Conservation (phyloP, 2,797 vertebrate species). For the Oceanodroma leucorhoa region DNA sequence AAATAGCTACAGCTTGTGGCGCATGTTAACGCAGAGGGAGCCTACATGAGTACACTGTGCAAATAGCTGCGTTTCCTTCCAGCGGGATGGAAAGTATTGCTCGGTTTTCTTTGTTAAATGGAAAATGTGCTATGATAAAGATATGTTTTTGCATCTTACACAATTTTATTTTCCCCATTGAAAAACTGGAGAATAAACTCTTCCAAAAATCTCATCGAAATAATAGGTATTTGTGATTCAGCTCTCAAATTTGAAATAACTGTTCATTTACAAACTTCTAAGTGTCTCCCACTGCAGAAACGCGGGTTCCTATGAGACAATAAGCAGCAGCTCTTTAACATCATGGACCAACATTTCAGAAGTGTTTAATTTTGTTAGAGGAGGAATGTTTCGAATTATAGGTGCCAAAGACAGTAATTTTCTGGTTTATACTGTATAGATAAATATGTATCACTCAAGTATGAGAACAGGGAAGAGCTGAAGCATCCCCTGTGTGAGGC, state of each 20-base stretch:
- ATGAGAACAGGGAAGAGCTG: neutral
- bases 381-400: neutral
- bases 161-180: neutral
- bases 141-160: neutral
- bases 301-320: neutral
- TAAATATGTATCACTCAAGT: neutral
- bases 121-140: neutral
- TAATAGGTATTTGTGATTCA: neutral
- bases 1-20: neutral
- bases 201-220: neutral
- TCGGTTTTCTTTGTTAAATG: neutral
- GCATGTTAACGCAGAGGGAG: neutral
- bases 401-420: neutral
- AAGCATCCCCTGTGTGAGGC: neutral
- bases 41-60: neutral
- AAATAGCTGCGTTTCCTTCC: neutral
- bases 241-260: neutral
- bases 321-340: neutral
- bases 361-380: neutral
- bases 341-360: neutral
- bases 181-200: neutral
- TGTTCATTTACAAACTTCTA: neutral
- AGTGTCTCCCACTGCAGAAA: neutral
- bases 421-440: neutral
- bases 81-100: neutral